Percentiles rank a stretch among this genome's conserved stretches.
These are phyloP conservation scores for Saccostrea glomerata DNA, from an alignment of 1,140 invertebrate genomes.

Conservation along the genomic window DNA sequence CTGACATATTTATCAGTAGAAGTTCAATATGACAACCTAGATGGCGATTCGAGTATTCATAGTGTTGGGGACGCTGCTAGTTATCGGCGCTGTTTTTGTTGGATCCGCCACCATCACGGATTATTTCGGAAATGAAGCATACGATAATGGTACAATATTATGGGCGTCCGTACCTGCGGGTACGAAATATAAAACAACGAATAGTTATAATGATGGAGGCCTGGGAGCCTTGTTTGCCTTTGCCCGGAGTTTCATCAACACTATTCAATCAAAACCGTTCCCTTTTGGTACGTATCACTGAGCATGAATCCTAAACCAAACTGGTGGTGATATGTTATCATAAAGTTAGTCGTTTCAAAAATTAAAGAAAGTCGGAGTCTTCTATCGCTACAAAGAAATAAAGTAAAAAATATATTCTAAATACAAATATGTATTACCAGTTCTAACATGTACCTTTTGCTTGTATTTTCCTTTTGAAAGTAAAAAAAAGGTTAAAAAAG, in stretches of 20 bases:
- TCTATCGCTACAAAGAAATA: too few relatives aligned
- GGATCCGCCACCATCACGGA: slow-evolving; percentile 50
- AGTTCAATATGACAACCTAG: background rate
- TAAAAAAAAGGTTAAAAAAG: too few relatives aligned
- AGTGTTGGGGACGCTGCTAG: background rate
- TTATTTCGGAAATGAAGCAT: slow-evolving; percentile 59
- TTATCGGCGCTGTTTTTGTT: background rate
- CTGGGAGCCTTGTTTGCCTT: slow-evolving; percentile 59
- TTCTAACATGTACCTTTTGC: too few relatives aligned
- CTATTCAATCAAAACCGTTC: slow-evolving; percentile 58
- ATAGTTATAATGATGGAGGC: slow-evolving; percentile 53
- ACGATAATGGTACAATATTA: slow-evolving; percentile 57
- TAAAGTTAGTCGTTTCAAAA: too few relatives aligned
- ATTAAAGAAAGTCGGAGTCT: too few relatives aligned
- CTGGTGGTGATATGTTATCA: too few relatives aligned
- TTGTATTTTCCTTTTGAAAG: too few relatives aligned
- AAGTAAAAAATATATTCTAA: too few relatives aligned
- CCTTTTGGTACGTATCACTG: slow-evolving; percentile 49
- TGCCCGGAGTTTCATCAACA: slow-evolving; percentile 63
- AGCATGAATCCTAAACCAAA: too few relatives aligned
- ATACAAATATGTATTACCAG: too few relatives aligned
- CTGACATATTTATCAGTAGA: background rate
- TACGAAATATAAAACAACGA: slow-evolving; percentile 58
- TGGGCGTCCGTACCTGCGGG: slow-evolving; percentile 58
- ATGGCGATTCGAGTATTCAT: background rate